phyloP scores from a whole-genome alignment of 2,113 vertebrate species.

The Mus pahari region DNA sequence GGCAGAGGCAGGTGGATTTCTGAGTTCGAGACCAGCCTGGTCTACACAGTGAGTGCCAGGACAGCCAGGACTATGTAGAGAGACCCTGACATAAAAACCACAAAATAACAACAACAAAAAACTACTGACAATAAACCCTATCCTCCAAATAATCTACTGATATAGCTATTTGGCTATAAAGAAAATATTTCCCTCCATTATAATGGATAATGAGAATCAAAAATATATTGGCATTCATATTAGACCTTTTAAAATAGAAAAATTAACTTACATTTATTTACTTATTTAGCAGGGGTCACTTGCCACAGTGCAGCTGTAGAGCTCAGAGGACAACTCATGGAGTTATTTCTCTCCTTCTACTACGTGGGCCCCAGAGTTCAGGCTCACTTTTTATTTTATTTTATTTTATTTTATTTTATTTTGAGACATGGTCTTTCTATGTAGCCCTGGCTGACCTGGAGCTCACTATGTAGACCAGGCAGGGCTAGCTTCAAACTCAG shows the following conservation, averaged over 20 bases:
- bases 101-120: not conserved
- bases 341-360: not conserved
- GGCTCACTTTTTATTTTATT: not conserved
- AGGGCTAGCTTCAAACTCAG: not conserved
- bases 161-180: not conserved
- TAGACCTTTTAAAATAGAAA: not conserved
- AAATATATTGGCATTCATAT: not conserved
- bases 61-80: not conserved
- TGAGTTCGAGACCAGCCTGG: no score
- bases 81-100: not conserved
- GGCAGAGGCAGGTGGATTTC: not conserved
- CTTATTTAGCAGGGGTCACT: not conserved
- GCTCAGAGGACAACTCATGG: not conserved
- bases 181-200: not conserved
- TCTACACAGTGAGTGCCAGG: not conserved
- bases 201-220: not conserved
- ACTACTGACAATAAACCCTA: not conserved
- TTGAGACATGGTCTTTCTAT: not conserved
- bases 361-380: not conserved
- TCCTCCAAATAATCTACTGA: not conserved
- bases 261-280: not conserved
- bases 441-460: not conserved
- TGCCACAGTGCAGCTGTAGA: not conserved
- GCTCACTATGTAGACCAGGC: not conserved
- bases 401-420: not conserved